These are phyloP conservation scores for Hippocampus kuda DNA, from an alignment of 2,797 vertebrate genomes.

Conservation along the genomic window DNA sequence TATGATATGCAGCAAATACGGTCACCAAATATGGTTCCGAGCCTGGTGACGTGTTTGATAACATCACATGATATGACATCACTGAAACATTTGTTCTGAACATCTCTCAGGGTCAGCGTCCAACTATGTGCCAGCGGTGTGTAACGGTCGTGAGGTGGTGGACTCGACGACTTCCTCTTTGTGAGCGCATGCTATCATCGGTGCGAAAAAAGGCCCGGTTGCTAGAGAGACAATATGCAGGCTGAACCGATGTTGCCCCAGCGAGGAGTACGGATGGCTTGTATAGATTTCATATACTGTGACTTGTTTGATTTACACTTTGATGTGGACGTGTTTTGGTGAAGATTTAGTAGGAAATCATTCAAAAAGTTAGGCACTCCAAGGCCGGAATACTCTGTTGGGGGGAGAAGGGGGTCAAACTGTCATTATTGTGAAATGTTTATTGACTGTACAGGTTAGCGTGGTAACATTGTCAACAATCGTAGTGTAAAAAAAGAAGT, in stretches of 20 bases:
- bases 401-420: not conserved
- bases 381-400: not conserved
- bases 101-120: conserved; percentile 71
- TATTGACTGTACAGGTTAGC: not conserved
- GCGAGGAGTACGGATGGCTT: conserved; percentile 49
- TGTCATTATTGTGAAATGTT: not conserved
- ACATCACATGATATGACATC: not conserved
- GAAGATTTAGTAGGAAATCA: not conserved
- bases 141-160: conserved; percentile 91
- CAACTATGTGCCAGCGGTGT: conserved; percentile 85
- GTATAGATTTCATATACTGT: conserved; percentile 62
- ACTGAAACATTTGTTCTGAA: not conserved
- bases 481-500: not conserved
- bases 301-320: conserved; percentile 51
- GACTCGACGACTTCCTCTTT: conserved; percentile 94
- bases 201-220: conserved; percentile 17
- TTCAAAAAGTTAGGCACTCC: not conserved
- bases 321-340: conserved; percentile 39
- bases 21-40: too few species aligned
- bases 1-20: too few species aligned
- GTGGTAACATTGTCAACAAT: not conserved
- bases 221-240: conserved; percentile 24
- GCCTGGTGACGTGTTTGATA: not conserved
- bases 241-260: conserved; percentile 30
- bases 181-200: conserved; percentile 60